Base-by-base conservation (phyloP, 2,797 vertebrate species). In the Karalla daura region DNA sequence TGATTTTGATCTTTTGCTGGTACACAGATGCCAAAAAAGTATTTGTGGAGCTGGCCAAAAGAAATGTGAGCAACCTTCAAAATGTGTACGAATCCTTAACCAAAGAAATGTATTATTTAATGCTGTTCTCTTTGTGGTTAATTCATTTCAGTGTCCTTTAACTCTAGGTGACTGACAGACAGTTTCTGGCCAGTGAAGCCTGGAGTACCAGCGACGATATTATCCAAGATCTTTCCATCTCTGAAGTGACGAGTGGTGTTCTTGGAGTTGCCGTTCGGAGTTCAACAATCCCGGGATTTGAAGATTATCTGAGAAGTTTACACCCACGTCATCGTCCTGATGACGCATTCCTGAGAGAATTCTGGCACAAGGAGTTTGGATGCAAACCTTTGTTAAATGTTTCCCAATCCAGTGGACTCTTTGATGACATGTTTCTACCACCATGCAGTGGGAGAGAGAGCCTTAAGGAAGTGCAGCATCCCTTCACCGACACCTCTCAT, bases 161-260 rank as follows among this genome's bases (percentile, higher is more conserved):
- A 0, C 20, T 45, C 36, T 18, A 89, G 88, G 83, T 90, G 41
- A 90, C 86, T 35, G 84, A 81, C 65, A 84, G 88, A 20, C 86
- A 92, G 62, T 93, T 92, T 61, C 63, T 94, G 36, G 92, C 91
- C 68, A 94, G 92, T 44, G 92, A 93, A 70, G 85, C 89, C 8
- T 94, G 91, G 91, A 93, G 92, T 27, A 59, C 55, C 20, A 59
- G 87, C 36, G 41, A 40, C 7, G 60, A 79, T 24, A 61, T 93
- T 23, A 72, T 94, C 18, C 63, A 53, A 41, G 83, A 92, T 53
- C 54, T 69, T 2, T 43, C 67, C 24, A 71, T 89, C 28, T 78
- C 78, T 12, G 59, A 56, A 10, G 84, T 93, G 13, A 74, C 86
- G 2, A 69, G 41, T 5, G 93, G 93, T 6, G 88, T 90, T 21